Evolutionary conservation across 2,888 invertebrate species (phyloP).

Genomic region (Nomada hirtipes): DNA sequence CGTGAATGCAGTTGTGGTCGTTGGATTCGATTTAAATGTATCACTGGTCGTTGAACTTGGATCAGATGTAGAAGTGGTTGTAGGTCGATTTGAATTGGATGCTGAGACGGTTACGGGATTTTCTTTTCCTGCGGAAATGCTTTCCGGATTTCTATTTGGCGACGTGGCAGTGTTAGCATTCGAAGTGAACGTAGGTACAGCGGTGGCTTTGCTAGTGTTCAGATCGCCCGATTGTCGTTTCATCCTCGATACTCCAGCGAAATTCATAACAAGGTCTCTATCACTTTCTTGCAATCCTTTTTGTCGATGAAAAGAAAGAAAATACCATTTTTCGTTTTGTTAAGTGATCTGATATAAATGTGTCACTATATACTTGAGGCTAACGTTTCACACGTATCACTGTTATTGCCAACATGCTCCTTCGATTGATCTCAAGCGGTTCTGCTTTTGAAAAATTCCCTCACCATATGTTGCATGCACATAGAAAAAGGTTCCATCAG

Average conservation of each 20-base stretch:
- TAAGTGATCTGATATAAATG: constrained; percentile 8
- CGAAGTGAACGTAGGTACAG: constrained; percentile 17
- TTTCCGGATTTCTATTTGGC: constrained; percentile 1
- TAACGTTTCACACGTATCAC: background rate
- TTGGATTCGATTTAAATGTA: background rate
- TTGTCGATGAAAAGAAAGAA: constrained; percentile 57
- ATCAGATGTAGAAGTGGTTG: background rate
- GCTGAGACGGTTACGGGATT: background rate
- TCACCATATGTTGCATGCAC: constrained; percentile 37
- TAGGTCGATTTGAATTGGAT: background rate
- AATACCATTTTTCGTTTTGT: constrained; percentile 49
- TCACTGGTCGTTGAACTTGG: constrained; percentile 9
- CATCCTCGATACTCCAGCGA: constrained; percentile 27
- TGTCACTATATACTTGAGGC: background rate
- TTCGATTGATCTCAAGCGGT: background rate
- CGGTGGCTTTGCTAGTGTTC: constrained; percentile 13
- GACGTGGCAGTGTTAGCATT: constrained; percentile 12
- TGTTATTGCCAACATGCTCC: constrained; percentile 49
- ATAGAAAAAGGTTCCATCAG: background rate
- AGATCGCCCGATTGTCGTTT: constrained; percentile 39
- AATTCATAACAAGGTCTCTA: constrained; percentile 7
- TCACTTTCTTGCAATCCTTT: constrained; percentile 42
- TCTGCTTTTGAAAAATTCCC: constrained; percentile 8
- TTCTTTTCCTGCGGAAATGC: constrained; percentile 12
- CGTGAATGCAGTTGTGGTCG: background rate